Evolutionary conservation across 2,888 invertebrate genomes (phyloP).

Genomic region (Euplagia quadripunctaria): DNA sequence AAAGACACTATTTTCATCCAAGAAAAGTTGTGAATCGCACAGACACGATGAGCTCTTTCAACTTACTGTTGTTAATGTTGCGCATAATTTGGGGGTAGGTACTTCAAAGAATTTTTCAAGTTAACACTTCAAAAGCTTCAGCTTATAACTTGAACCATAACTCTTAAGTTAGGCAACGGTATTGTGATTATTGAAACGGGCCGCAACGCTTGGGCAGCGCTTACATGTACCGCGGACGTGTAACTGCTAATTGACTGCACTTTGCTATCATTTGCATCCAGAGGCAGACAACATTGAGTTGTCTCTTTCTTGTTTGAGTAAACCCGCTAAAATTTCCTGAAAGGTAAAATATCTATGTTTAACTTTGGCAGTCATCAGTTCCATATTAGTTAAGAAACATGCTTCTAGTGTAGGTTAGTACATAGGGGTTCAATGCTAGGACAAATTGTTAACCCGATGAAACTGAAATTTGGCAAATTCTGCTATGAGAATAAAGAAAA

Average conservation of each 20-base stretch:
- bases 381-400: too few relatives aligned
- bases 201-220: slow-evolving; percentile 65
- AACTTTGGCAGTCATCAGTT: too few relatives aligned
- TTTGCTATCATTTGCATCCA: slow-evolving; percentile 23
- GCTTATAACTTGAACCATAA: slow-evolving; percentile 9
- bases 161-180: slow-evolving; percentile 65
- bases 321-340: not conserved
- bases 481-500: too few relatives aligned
- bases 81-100: too few relatives aligned
- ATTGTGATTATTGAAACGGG: slow-evolving; percentile 61
- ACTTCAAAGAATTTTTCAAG: not conserved
- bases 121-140: slow-evolving; percentile 8
- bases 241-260: slow-evolving; percentile 41
- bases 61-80: too few relatives aligned
- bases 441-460: too few relatives aligned
- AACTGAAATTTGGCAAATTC: too few relatives aligned
- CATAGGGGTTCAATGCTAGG: too few relatives aligned
- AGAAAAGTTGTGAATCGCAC: too few relatives aligned
- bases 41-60: too few relatives aligned
- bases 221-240: slow-evolving; percentile 47
- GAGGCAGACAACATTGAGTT: not conserved
- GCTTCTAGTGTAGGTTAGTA: too few relatives aligned
- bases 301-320: not conserved
- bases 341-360: not conserved
- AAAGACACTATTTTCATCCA: too few relatives aligned